Evolutionary conservation across 2,888 invertebrate genomes (phyloP).

Genomic region (Eudemis profundana): DNA sequence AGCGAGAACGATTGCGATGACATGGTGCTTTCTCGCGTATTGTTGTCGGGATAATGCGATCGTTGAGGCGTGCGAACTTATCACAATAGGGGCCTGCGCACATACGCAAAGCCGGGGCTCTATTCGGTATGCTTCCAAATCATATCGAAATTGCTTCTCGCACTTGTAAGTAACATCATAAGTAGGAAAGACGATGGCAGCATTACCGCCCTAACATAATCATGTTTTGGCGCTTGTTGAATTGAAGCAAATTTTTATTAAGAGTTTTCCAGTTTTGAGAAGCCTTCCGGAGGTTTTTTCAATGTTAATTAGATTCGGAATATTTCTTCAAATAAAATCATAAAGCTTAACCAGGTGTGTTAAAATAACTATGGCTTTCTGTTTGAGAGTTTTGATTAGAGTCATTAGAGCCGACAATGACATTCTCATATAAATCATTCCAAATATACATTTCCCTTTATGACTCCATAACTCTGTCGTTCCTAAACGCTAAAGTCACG

Average conservation of each 20-base stretch:
- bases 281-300: too few relatives aligned
- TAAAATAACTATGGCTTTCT: too few relatives aligned
- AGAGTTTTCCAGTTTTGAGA: too few relatives aligned
- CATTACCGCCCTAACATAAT: too few relatives aligned
- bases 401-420: not conserved
- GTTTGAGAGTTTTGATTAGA: too few relatives aligned
- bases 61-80: conserved; percentile 37
- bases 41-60: conserved; percentile 39
- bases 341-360: too few relatives aligned
- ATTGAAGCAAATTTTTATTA: too few relatives aligned
- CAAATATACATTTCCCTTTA: conserved; percentile 3
- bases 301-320: too few relatives aligned
- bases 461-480: not conserved
- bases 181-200: too few relatives aligned
- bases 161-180: not conserved
- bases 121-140: not conserved
- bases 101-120: conserved; percentile 9
- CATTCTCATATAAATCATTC: not conserved
- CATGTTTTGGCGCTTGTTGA: too few relatives aligned
- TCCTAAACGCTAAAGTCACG: conserved; percentile 9
- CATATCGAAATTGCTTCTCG: not conserved
- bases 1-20: conserved; percentile 41
- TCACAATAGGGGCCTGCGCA: conserved; percentile 39
- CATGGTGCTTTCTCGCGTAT: conserved; percentile 42
- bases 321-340: too few relatives aligned